Base-by-base conservation (phyloP, 2,888 invertebrate species). In the Neuroscelio doddi region DNA sequence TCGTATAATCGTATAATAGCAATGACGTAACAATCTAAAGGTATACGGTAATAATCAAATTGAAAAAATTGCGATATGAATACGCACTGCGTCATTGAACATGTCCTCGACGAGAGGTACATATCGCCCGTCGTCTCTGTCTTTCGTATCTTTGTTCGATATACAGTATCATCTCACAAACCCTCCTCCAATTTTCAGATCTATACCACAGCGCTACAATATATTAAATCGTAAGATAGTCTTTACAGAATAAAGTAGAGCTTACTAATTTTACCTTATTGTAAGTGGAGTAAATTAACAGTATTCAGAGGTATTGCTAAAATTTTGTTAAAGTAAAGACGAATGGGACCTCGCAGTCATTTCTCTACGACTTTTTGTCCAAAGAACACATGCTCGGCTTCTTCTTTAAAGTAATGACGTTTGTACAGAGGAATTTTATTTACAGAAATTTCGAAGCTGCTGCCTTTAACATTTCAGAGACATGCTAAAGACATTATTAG, bases 221-320 rank as follows among this genome's bases (percentile, higher is more conserved):
- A 71, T 70, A 67, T 72, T 67, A 66, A 71, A 68, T 71, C 70
- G 70, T 70, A 69, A 65, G n/a, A 69, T 68, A 72, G 67, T 67
- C 57, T 73, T 70, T 64, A 66, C 10, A 34, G 51, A 66, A 69
- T 73, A 64, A 66, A 69, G 66, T 71, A 70, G 55, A 68, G 65
- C 62, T 53, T 61, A 64, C 62, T 63, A 70, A 56, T 34, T 62
- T 70, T 67, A 52, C 44, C 56, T 64, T 63, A 70, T 61, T 55
- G 26, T 49, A 15, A 2, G 12, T 45, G 36, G 15, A 36, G 34
- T 38, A 50, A 44, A 44, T 50, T 16, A 57, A 57, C 42, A 32
- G 47, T 39, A 42, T 15, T 21, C 14, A 29, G 36, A 38, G 36
- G 36, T 34, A 52, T 30, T 52, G 32, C 12, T 5, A 21, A 30